Evolutionary conservation across 2,797 vertebrate genomes (phyloP), one percentile per base, ranked within the genome.

Genomic region (Monodelphis domestica): DNA sequence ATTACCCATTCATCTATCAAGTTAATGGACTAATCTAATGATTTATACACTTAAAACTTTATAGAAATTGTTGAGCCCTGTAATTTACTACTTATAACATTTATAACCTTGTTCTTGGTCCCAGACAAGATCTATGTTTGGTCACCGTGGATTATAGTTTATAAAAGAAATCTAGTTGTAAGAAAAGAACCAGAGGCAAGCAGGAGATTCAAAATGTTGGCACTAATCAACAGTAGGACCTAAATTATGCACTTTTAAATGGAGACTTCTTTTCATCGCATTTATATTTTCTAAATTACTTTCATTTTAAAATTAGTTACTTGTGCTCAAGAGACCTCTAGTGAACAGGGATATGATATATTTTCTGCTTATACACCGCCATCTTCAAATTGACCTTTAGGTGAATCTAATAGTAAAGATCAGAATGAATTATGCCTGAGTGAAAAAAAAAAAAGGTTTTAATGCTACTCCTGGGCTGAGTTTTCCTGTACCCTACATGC

Each of bases 31-130:
- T 95, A 97, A 90, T 28, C 93, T 90, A 78, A 91, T 97, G 56
- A 97, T 95, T 96, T 95, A 54, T 90, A 93, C 95, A 93, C 93
- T 96, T 88, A 95, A 97, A 95, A 95, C 50, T 88, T 2, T 92
- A 92, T 55, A 95, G 89, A 97, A 97, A 93, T 97, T 96, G 96
- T 53, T 84, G 93, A 78, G 33, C 70, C 91, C 95, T 96, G 51
- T 92, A 96, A 92, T 97, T 93, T 95, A 96, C 97, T 96, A 95
- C 90, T 93, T 12, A 84, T 95, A 57, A 87, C 45, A 94, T 90
- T 96, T 90, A 70, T 96, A 91, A 97, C 92, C 92, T 97, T 97
- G 2, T 89, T 97, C 95, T 95, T 97, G 94, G 52, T 96, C 53
- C 38, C 78, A 97, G 92, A 51, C 6, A 84, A 55, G 55, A 96